A percentile compares a stretch with the other conserved stretches of the same genome.
These are phyloP conservation scores for Catharus ustulatus DNA, from an alignment of 2,797 vertebrate species.

Conservation along the genomic window DNA sequence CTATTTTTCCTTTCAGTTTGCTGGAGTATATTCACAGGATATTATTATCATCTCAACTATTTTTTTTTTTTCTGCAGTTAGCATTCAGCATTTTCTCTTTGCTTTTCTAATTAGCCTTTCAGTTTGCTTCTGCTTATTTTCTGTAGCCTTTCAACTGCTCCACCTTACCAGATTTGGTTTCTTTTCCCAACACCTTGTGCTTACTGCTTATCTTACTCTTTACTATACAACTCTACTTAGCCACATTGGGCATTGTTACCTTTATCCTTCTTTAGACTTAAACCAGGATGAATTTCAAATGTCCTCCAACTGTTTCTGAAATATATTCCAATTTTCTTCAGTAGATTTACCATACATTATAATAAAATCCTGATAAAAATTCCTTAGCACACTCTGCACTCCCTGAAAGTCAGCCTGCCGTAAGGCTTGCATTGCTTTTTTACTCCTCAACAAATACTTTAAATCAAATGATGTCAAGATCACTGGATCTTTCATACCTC, in stretches of 20 bases:
- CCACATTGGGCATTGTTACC: constrained; percentile 61
- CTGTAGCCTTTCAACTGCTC: not conserved
- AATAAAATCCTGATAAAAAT: constrained; percentile 69
- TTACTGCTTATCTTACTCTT: constrained; percentile 54
- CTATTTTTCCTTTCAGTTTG: constrained; percentile 8
- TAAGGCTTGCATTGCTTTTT: constrained; percentile 1
- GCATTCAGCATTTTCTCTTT: not conserved
- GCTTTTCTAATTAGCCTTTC: constrained; percentile 45
- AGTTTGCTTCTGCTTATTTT: constrained; percentile 27
- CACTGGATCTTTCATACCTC: constrained; percentile 32
- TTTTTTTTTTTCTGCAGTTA: not conserved
- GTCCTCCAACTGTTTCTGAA: constrained; percentile 64
- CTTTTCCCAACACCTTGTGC: constrained; percentile 49
- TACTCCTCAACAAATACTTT: constrained; percentile 54
- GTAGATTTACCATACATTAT: constrained; percentile 61
- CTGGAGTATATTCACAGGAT: not conserved
- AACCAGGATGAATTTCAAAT: constrained; percentile 69
- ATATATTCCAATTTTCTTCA: constrained; percentile 67
- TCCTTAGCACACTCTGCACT: constrained; percentile 29
- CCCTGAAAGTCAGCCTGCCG: constrained; percentile 34
- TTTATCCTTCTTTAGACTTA: constrained; percentile 70
- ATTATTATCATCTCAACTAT: not conserved
- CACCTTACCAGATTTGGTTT: constrained; percentile 21
- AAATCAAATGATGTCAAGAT: constrained; percentile 27
- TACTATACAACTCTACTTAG: constrained; percentile 57